phyloP scores from a whole-genome alignment of 1,140 invertebrate species.

The Formica selysi region DNA sequence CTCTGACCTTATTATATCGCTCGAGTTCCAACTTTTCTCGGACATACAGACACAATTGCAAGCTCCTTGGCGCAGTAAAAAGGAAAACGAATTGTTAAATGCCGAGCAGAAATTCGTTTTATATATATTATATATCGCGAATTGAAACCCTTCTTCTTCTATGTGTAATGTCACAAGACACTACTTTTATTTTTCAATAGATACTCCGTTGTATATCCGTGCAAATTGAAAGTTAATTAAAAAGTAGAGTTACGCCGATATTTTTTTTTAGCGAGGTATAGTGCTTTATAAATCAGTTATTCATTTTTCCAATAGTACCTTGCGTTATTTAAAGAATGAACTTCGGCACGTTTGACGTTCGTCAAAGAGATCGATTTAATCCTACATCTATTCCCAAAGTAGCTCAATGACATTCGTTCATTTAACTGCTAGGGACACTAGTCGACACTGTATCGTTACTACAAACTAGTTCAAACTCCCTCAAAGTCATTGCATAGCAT shows the following conservation, averaged over 20 bases:
- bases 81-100: conserved; percentile 47
- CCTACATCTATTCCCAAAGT: background rate
- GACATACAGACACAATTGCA: conserved; percentile 29
- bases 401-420: conserved; percentile 46
- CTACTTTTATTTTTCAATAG: background rate
- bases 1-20: conserved; percentile 50
- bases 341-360: background rate
- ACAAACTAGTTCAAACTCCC: conserved; percentile 55
- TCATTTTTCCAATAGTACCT: conserved; percentile 4
- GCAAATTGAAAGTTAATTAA: background rate
- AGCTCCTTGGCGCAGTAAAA: conserved; percentile 1
- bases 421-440: conserved; percentile 18
- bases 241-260: background rate
- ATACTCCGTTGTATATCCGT: too few species aligned
- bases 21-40: conserved; percentile 21
- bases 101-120: background rate
- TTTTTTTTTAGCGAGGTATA: conserved; percentile 7
- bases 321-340: conserved; percentile 32
- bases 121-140: background rate
- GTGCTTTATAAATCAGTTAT: background rate
- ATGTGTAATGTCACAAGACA: background rate
- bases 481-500: conserved; percentile 58
- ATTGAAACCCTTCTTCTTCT: background rate
- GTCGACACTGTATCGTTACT: conserved; percentile 17
- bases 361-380: conserved; percentile 27